These are phyloP conservation scores for Macrotus californicus DNA, from an alignment of 2,113 vertebrate genomes.

Conservation along the genomic window DNA sequence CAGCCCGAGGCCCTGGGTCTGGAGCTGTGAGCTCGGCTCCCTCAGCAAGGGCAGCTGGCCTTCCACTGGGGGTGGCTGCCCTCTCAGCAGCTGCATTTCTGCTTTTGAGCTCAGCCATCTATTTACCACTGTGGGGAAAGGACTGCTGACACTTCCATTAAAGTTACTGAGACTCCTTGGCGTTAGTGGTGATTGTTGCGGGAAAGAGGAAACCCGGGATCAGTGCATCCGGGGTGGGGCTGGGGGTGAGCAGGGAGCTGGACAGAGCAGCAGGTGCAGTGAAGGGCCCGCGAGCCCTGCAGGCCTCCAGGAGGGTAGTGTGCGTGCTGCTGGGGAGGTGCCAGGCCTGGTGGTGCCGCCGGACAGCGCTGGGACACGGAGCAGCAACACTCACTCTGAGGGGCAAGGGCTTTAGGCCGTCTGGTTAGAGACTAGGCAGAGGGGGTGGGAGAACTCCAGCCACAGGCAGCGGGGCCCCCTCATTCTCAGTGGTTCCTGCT, in stretches of 20 bases:
- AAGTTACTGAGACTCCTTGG: constrained; percentile 29
- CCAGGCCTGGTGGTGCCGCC: fast-evolving
- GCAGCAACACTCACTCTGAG: no score
- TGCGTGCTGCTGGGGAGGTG: fast-evolving
- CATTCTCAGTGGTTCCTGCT: neutral
- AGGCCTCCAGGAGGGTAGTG: neutral
- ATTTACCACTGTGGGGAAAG: neutral
- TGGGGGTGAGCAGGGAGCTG: neutral
- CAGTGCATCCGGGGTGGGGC: neutral
- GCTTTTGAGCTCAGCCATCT: neutral
- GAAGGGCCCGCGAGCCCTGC: fast-evolving
- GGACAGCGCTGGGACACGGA: fast-evolving
- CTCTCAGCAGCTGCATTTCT: neutral
- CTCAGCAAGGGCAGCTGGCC: neutral
- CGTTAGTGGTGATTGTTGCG: neutral
- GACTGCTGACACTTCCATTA: constrained; percentile 39
- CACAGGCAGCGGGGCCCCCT: neutral
- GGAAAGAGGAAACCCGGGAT: neutral
- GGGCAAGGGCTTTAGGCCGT: fast-evolving
- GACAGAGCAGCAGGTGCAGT: neutral
- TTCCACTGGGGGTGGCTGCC: neutral
- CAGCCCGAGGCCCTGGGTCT: no score
- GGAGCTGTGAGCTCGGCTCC: neutral
- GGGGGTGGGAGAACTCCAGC: neutral
- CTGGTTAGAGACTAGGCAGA: neutral